Conservation (phyloP, 2,797 vertebrate genomes). For the Peromyscus melanophrys region DNA sequence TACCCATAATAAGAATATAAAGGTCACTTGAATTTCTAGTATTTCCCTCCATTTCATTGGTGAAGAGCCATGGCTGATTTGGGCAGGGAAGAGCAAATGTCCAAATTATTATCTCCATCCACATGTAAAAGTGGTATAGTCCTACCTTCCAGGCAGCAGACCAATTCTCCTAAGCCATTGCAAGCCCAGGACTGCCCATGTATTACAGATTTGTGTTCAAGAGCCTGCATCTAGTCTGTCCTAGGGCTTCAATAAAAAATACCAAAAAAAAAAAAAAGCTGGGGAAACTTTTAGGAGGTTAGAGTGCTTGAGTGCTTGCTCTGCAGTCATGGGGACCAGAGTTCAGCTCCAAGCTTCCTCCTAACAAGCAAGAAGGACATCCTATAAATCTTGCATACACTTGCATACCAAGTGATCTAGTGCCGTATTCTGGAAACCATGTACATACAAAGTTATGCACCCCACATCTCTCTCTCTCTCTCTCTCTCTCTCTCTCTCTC, state of each 20-base stretch:
- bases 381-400: background rate
- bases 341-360: background rate
- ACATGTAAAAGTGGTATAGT: background rate
- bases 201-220: background rate
- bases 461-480: background rate
- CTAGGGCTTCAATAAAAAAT: background rate
- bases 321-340: background rate
- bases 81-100: background rate
- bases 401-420: background rate
- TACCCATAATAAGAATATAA: conserved; percentile 16
- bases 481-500: no score
- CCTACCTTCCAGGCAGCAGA: background rate
- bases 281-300: background rate
- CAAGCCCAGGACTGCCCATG: background rate
- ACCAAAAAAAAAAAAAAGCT: background rate
- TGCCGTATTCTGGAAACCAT: background rate
- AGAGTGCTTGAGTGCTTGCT: background rate
- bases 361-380: background rate
- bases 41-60: background rate
- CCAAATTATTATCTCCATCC: background rate
- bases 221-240: background rate
- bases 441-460: background rate
- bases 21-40: background rate
- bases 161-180: background rate
- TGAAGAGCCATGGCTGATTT: background rate